Base-by-base conservation (phyloP, 2,888 invertebrate genomes). In the Hirtodrosophila histrioides region DNA sequence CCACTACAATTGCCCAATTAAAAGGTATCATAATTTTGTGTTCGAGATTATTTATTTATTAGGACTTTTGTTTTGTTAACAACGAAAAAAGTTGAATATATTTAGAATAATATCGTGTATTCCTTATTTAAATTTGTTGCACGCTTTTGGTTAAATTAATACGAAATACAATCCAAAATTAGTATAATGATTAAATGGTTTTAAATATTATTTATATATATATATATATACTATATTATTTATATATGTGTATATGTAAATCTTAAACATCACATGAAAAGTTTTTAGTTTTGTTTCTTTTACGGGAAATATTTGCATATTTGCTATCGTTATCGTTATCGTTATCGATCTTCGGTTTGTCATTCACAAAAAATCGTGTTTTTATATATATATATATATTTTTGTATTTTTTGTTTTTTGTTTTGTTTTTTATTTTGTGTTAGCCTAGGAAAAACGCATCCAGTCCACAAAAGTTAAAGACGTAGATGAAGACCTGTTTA, bases 211-310 rank as follows among this genome's bases (percentile, higher is more conserved):
- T 48, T 37, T 55, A 61, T 67, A 49, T 66, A 48, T 51, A 63
- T 69, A 49, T 39, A 50, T 35, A 41, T 48, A 33, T 55, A 27
- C 27, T 27, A 17, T 27, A 5, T 27, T 27, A 4, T 39, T 36
- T 36, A 12, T 49, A 43, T 39, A 36, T 64, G 41, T 54, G 31
- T 50, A 51, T 69, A 53, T 64, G 74, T 82, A 75, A 75, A 75
- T 70, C 62, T 84, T 85, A 84, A 89, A 89, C 87, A 89, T 89
- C 89, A 89, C 89, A 89, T 88, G 80, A 80, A 84, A 83, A 85
- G 74, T 86, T 85, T 74, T 69, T 66, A 57, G 67, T 65, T 66
- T 68, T 67, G 50, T 72, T 62, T 79, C 58, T 50, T 49, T 72
- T 61, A 41, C 24, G 55, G 73, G 58, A 57, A 72, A 67, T 67